phyloP scores from a whole-genome alignment of 2,113 vertebrate genomes.

The Patagioenas fasciata region DNA sequence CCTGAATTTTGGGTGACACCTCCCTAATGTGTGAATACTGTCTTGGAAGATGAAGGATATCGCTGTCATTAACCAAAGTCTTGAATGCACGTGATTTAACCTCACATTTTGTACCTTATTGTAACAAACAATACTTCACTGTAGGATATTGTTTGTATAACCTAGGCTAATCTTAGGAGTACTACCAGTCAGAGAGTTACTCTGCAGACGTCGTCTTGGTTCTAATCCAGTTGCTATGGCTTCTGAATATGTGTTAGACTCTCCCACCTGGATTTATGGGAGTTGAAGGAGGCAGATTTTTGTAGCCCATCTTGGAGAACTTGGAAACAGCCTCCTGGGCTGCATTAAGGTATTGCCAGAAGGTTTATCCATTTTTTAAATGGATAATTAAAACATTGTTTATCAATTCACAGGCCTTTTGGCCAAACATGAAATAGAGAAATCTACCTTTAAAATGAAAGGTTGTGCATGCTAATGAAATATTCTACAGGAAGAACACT shows the following conservation, averaged over 20 bases:
- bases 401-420: neutral
- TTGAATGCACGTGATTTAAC: neutral
- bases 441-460: neutral
- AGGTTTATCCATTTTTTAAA: neutral
- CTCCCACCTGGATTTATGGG: neutral
- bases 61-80: neutral
- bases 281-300: neutral
- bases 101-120: neutral
- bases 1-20: neutral
- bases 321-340: neutral
- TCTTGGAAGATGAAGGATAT: neutral
- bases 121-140: neutral
- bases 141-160: neutral
- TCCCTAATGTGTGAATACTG: neutral
- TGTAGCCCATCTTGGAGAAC: neutral
- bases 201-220: neutral
- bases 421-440: neutral
- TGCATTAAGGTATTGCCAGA: neutral
- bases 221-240: neutral
- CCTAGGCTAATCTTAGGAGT: neutral
- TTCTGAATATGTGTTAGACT: neutral
- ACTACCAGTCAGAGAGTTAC: neutral
- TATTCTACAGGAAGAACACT: neutral
- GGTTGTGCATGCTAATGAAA: neutral
- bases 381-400: neutral